Evolutionary conservation across 2,797 vertebrate genomes (phyloP), one percentile per base, ranked within the genome.

Genomic region (Gobionotothen gibberifrons): DNA sequence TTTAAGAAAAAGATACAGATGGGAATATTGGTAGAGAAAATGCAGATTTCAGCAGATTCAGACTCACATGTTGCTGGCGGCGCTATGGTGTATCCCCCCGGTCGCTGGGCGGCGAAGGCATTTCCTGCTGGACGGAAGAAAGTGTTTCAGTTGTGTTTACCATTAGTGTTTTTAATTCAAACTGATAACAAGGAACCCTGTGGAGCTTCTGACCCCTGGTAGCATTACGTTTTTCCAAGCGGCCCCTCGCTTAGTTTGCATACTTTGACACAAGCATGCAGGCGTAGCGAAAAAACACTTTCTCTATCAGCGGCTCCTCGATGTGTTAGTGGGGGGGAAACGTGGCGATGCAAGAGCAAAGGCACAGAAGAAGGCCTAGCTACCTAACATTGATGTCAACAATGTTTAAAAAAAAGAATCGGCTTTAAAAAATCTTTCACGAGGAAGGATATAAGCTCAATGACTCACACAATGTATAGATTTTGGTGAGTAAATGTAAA

Each of bases 31-130:
- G 26, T 29, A 51, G 3, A 32, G 17, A 60, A 42, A 4, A 16
- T 48, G 48, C 15, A 29, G 16, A 16, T n/a, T 32, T 22, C 16
- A 58, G 17, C 46, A 29, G 36, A n/a, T 26, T 26, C 5, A 26
- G 63, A 87, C 94, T 94, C 87, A 95, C 93, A 94, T 87, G 72
- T 92, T 72, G 85, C 76, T 76, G 87, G 56, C 9, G 90, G 81
- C 0, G 76, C 72, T n/a, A 86, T 87, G 71, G 89, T 85, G 87
- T 89, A 89, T 79, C 79, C 89, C 49, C 87, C 90, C 82, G 83
- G 92, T 86, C 92, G 92, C 78, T 76, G 78, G 61, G 87, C 88
- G 67, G 75, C 78, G 76, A 84, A 92, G 3, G 69, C 88, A 79
- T 83, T 91, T 80, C 87, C 93, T 90, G 80, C 69, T 90, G 80